phyloP scores from a whole-genome alignment of 2,797 vertebrate genomes.

The Sciaenops ocellatus region DNA sequence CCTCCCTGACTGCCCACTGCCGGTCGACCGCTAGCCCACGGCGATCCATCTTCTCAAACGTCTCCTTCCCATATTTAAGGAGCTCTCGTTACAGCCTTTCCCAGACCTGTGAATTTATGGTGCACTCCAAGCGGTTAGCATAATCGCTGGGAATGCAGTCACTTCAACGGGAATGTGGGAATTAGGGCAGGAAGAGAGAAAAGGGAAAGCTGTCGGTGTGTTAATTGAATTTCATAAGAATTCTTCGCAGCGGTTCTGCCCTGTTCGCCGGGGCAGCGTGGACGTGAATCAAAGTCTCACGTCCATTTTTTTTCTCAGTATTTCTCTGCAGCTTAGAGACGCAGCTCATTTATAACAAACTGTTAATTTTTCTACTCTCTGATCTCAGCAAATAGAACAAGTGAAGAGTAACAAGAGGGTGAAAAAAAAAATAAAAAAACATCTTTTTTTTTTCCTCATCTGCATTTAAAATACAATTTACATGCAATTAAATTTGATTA shows the following conservation, averaged over 20 bases:
- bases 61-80: constrained; percentile 84
- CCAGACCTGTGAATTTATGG: constrained; percentile 84
- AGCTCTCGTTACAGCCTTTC: constrained; percentile 82
- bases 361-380: constrained; percentile 31
- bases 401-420: constrained; percentile 56
- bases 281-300: constrained; percentile 33
- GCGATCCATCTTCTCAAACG: constrained; percentile 84
- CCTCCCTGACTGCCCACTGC: constrained; percentile 81
- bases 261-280: constrained; percentile 46
- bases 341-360: constrained; percentile 28
- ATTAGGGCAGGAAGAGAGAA: constrained; percentile 80
- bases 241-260: constrained; percentile 63
- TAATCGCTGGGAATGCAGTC: constrained; percentile 81
- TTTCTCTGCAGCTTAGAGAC: constrained; percentile 22
- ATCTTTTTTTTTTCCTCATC: constrained; percentile 51
- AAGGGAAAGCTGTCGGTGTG: constrained; percentile 78
- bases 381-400: constrained; percentile 62
- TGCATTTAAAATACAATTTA: constrained; percentile 84
- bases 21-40: constrained; percentile 80
- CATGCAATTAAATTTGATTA: constrained; percentile 86
- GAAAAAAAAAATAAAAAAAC: constrained; percentile 27
- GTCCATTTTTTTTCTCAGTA: neutral
- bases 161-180: constrained; percentile 84
- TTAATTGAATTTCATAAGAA: constrained; percentile 85
- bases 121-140: constrained; percentile 81